These are phyloP conservation scores for Azorinus chamasolen DNA, from an alignment of 2,888 invertebrate species.

Conservation along the genomic window DNA sequence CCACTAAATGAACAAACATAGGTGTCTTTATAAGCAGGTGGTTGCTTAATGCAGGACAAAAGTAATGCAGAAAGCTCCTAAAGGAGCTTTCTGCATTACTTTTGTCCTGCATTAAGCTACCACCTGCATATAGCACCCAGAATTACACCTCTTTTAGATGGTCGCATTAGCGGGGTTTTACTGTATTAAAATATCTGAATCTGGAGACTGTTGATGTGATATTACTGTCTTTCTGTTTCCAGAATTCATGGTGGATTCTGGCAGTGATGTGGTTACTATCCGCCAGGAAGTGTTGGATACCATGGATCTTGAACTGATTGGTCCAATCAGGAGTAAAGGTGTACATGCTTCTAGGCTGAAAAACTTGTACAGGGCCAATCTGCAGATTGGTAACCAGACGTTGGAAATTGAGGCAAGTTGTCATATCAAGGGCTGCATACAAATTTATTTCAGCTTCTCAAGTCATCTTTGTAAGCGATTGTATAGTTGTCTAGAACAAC, in stretches of 20 bases:
- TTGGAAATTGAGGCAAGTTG: slow-evolving; percentile 81
- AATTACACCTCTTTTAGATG: too few relatives aligned
- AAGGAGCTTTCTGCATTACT: too few relatives aligned
- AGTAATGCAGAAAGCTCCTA: too few relatives aligned
- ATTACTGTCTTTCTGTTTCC: too few relatives aligned
- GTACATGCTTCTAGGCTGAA: slow-evolving; percentile 81
- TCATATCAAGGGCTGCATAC: not conserved
- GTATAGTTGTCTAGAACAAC: not conserved
- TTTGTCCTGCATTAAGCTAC: too few relatives aligned
- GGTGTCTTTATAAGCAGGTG: too few relatives aligned
- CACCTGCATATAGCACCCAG: too few relatives aligned
- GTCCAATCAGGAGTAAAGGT: slow-evolving; percentile 81
- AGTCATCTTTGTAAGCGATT: not conserved
- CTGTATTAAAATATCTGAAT: too few relatives aligned
- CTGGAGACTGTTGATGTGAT: too few relatives aligned
- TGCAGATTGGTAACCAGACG: slow-evolving; percentile 76
- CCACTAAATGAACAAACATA: too few relatives aligned
- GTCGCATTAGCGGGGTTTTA: too few relatives aligned
- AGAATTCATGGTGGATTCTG: slow-evolving; percentile 85
- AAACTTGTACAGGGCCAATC: slow-evolving; percentile 77
- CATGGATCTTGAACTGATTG: slow-evolving; percentile 79
- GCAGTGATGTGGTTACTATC: slow-evolving; percentile 84
- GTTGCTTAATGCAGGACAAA: too few relatives aligned
- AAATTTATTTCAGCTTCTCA: not conserved
- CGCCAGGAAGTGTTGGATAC: slow-evolving; percentile 75